Evolutionary conservation across 2,888 invertebrate genomes (phyloP), one percentile per base, ranked within the genome.

Genomic region (Acleris emargana): DNA sequence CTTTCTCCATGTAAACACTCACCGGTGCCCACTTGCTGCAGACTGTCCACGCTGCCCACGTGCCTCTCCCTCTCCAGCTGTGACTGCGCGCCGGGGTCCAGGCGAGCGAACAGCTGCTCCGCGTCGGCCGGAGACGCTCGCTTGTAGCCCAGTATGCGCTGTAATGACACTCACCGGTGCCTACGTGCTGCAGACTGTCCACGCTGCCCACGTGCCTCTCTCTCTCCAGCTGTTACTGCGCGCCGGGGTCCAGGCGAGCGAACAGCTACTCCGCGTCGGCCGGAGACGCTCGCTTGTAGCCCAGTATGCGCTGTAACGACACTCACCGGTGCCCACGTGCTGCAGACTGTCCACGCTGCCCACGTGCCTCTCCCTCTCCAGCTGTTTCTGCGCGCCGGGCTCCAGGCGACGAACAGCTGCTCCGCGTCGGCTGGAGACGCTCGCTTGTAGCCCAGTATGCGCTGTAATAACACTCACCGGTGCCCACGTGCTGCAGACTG

Each of bases 361-460:
- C 25, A 25, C 25, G 25, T 25, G 25, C 25, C 25, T 25, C 7
- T 25, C 25, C 2, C 25, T 25, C 25, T 25, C 25, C 25, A 25
- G 25, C 25, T 25, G 25, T 25, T 25, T 25, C 25, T 25, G 25
- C 25, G 25, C 25, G 25, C 25, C 25, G 6, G 25, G 25, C 7
- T 25, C 25, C 25, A 25, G 5, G 25, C 25, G 6, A 5, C 94
- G 76, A 98, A 94, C 71, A 99, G 89, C 28, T 94, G 93, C 70
- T 99, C 98, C 0, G 98, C 98, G 74, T 97, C 96, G 3, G 96
- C 97, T 0, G 97, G 97, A 89, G 98, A 99, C 81, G 97, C 97
- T 3, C 96, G 95, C 61, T 96, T 95, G 89, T 97, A 99, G 96
- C 95, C 94, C 96, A 96, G 88, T 95, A 99, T n/a, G 98, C 97